Evolutionary conservation across 2,888 invertebrate species (phyloP), one percentile per base, ranked within the genome.

Genomic region (Teinopalpus imperialis): DNA sequence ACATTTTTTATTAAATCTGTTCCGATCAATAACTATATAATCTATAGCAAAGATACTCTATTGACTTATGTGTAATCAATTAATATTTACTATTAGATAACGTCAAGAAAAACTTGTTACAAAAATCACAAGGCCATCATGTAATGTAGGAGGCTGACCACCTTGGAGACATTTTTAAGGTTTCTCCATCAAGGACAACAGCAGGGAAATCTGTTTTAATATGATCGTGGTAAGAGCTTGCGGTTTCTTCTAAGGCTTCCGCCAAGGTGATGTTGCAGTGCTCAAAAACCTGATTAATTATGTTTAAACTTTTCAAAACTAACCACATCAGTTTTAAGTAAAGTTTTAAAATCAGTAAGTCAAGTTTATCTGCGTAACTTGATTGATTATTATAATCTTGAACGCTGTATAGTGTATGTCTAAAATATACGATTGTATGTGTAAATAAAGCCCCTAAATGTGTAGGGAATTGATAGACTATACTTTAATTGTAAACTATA

Each of bases 101-200:
- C 44, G 46, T 45, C 55, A 48, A 62, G 43, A 65, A 41, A 62
- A 65, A 63, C 60, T 57, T 48, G 61, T 60, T 66, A 57, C 53
- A 52, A 53, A 61, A 56, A 58, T 54, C 51, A 46, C 69, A 72
- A 76, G 79, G 77, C 63, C 66, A 66, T 71, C 57, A 73, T 76
- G 74, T 78, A 71, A 75, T 76, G 61, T 55, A 51, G 43, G 50
- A 54, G 52, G 60, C 49, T 43, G 75, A 76, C 75, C 79, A 76
- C 81, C 81, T 73, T 67, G 74, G 57, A 57, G 68, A 65, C 61
- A 66, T 56, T 64, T 69, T 64, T 70, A 74, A 64, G 81, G 82
- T 70, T 82, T 85, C 81, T 41, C 45, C 42, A 45, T 40, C 63
- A 69, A 68, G 69, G 69, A 71, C 68, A 44, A 27, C 21, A 41